Evolutionary conservation across 2,888 invertebrate species (phyloP).

Genomic region (Alloplasta piceator): DNA sequence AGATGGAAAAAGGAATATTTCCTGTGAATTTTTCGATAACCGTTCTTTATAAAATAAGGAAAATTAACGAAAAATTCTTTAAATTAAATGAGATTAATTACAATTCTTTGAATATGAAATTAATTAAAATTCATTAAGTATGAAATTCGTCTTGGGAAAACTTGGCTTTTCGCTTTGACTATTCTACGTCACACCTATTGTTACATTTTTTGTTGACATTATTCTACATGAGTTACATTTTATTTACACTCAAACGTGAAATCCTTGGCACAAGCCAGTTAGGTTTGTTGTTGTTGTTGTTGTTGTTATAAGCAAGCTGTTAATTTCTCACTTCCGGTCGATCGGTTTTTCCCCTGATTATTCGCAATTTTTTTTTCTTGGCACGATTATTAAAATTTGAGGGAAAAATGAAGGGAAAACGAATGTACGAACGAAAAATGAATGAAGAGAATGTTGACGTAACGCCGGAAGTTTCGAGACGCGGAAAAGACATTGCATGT

Average conservation of each 20-base stretch:
- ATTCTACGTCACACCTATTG: slow-evolving; percentile 38
- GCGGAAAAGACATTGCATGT: slow-evolving; percentile 52
- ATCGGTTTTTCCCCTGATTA: slow-evolving; percentile 15
- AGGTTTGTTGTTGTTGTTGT: slow-evolving; percentile 7
- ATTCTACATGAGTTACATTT: slow-evolving; percentile 16
- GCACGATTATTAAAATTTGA: neutral
- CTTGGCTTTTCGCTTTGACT: slow-evolving; percentile 32
- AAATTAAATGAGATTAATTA: no score
- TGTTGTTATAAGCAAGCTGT: slow-evolving; percentile 56
- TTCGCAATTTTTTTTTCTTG: neutral
- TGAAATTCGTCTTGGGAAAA: slow-evolving; percentile 27
- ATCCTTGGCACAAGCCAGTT: slow-evolving; percentile 15
- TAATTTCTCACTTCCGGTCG: slow-evolving; percentile 48
- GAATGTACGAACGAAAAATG: slow-evolving; percentile 11
- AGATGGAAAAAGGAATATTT: no score
- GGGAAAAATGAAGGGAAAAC: neutral
- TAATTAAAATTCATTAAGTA: no score
- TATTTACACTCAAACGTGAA: slow-evolving; percentile 48
- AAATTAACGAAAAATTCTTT: no score
- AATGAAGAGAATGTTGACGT: slow-evolving; percentile 6
- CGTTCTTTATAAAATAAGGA: no score
- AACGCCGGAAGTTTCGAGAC: slow-evolving; percentile 61
- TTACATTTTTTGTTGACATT: slow-evolving; percentile 8
- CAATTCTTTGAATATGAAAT: no score
- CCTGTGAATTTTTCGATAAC: no score